Base-by-base conservation (phyloP, 2,797 vertebrate genomes). In the Lutjanus argentimaculatus region DNA sequence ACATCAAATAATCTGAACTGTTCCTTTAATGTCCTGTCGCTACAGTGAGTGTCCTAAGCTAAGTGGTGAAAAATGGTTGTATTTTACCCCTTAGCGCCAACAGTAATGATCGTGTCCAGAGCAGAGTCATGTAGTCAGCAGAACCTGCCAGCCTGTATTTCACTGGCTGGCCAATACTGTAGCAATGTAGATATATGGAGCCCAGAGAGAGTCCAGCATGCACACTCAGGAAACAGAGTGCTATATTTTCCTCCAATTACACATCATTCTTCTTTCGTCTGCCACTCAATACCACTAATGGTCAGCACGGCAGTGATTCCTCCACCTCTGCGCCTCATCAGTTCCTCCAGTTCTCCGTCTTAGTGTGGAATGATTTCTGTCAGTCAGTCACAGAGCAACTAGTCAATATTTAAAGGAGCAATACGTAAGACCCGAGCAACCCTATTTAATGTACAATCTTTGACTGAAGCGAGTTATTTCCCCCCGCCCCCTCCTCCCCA, bases 41-140 rank as follows among this genome's bases (percentile, higher is more conserved):
- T 9, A 30, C 59, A 58, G 42, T 25, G 17, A 49, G n/a, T 63
- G 67, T 77, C 25, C 5, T 36, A 36, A 57, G 25, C 42, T 77
- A 57, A 70, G 61, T 76, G 46, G 6, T 58, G 36, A 67, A 48
- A 55, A 68, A 42, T 7, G 0, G 21, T 11, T 30, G 13, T 45
- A 51, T 74, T 85, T 79, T 22, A 74, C 8, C 45, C 68, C 45
- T 48, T 3, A 42, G 59, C 63, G 52, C 40, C 22, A 59, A 69
- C 43, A 19, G 67, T 22, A 53, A 22, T 61, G 53, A 75, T 70
- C 58, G 70, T 45, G 36, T 72, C 51, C 72, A 63, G 67, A 57
- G 49, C 55, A 69, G 77, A 84, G 73, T 77, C 40, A 2, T 17
- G 53, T 71, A 83, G 83, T 93, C 93, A 94, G 92, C 89, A 91